phyloP scores from a whole-genome alignment of 2,888 invertebrate genomes.

The Piscicola geometra region DNA sequence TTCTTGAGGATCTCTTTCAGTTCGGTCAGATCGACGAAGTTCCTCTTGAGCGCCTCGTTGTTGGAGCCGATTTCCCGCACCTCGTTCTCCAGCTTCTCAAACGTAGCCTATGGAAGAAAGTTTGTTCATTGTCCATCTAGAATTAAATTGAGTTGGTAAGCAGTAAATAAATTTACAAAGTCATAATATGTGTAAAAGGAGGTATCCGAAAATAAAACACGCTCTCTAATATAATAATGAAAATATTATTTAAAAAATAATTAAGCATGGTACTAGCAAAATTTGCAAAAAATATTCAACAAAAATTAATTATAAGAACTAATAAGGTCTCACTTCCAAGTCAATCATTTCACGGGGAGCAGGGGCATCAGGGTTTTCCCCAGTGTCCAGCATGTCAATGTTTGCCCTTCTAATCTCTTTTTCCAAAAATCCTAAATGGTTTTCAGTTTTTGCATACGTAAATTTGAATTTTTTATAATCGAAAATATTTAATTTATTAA shows the following conservation, averaged over 20 bases:
- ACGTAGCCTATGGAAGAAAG: constrained; percentile 62
- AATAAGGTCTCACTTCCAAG: constrained; percentile 42
- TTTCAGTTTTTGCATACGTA: too few species aligned
- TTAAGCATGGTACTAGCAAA: too few species aligned
- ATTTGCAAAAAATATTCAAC: too few species aligned
- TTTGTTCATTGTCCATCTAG: too few species aligned
- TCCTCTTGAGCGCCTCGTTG: constrained; percentile 92
- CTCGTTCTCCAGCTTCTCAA: constrained; percentile 96
- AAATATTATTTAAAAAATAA: too few species aligned
- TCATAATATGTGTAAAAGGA: too few species aligned
- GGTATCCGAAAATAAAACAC: neutral
- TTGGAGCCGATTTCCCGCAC: constrained; percentile 96
- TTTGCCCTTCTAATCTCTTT: constrained; percentile 96
- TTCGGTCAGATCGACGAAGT: constrained; percentile 92
- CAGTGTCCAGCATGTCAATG: constrained; percentile 95
- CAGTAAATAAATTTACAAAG: too few species aligned
- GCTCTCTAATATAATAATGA: neutral
- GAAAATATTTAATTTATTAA: too few species aligned
- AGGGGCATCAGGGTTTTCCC: constrained; percentile 96
- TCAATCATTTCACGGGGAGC: constrained; percentile 79
- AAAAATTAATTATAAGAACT: too few species aligned
- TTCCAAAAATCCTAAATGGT: constrained; percentile 77
- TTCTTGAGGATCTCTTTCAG: constrained; percentile 93
- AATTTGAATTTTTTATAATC: too few species aligned
- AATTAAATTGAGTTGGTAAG: too few species aligned